Conservation (phyloP, 1,140 invertebrate genomes). For the Thaumatotibia leucotreta region DNA sequence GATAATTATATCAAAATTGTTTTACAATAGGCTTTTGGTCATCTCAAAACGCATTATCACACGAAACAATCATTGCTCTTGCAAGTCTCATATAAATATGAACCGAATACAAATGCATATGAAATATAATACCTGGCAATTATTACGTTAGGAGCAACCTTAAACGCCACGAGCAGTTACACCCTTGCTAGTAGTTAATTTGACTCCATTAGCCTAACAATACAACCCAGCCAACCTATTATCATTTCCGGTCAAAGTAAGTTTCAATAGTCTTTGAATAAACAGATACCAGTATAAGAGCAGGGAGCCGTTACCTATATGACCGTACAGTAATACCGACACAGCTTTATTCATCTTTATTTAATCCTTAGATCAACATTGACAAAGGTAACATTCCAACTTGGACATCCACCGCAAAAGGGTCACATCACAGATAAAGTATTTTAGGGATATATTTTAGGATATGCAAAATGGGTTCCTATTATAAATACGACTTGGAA, state of each 20-base stretch:
- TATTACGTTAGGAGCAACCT: too few relatives aligned
- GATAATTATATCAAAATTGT: too few relatives aligned
- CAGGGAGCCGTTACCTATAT: not conserved
- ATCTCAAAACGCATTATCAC: too few relatives aligned
- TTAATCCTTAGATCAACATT: constrained; percentile 3
- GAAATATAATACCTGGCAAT: too few relatives aligned
- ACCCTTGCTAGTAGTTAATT: not conserved
- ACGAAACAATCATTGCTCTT: too few relatives aligned
- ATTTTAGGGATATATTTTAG: constrained; percentile 4
- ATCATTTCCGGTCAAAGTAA: not conserved
- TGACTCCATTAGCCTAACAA: not conserved
- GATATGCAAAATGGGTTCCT: too few relatives aligned
- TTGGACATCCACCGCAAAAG: not conserved
- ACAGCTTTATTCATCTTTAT: constrained; percentile 4
- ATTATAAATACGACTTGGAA: too few relatives aligned
- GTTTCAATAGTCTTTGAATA: constrained; percentile 3
- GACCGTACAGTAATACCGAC: not conserved
- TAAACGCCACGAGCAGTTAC: not conserved
- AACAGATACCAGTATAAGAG: not conserved
- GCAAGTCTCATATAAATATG: too few relatives aligned
- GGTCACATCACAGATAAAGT: not conserved
- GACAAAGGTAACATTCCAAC: not conserved
- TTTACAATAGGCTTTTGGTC: too few relatives aligned
- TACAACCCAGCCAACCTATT: not conserved
- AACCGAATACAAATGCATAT: too few relatives aligned